Evolutionary conservation across 2,797 vertebrate species (phyloP).

Genomic region (Champsocephalus gunnari): DNA sequence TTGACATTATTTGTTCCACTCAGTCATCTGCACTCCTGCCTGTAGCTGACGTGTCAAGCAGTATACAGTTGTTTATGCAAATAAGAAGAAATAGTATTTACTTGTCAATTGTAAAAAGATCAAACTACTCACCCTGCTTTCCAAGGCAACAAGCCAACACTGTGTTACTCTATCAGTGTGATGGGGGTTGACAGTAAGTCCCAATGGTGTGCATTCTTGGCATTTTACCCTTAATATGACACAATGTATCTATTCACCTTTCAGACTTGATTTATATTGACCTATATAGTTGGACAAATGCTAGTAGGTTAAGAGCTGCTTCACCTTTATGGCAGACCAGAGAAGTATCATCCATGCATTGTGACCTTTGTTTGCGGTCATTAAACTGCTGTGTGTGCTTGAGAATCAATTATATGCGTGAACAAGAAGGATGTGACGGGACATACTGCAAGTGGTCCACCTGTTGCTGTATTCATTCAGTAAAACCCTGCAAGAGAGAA

Average conservation of each 20-base stretch:
- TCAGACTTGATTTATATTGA: conserved; percentile 68
- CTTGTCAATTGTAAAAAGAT: conserved; percentile 30
- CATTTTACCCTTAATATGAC: conserved; percentile 72
- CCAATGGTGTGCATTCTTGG: conserved; percentile 64
- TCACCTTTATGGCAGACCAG: conserved; percentile 49
- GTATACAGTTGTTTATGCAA: conserved; percentile 53
- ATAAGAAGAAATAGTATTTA: conserved; percentile 52
- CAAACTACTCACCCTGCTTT: conserved; percentile 23
- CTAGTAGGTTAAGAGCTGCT: conserved; percentile 63
- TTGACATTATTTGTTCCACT: conserved; percentile 53
- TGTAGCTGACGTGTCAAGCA: conserved; percentile 45
- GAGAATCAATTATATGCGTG: conserved; percentile 14
- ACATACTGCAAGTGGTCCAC: not conserved
- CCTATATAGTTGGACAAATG: conserved; percentile 64
- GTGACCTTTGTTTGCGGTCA: conserved; percentile 57
- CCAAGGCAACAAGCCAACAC: conserved; percentile 57
- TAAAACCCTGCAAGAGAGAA: not conserved
- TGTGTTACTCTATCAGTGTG: conserved; percentile 62
- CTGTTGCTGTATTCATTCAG: conserved; percentile 19
- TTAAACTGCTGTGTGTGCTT: conserved; percentile 18
- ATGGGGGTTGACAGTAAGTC: conserved; percentile 70
- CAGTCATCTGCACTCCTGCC: conserved; percentile 45
- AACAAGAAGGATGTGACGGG: not conserved
- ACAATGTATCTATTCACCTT: conserved; percentile 61
- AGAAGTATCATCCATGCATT: conserved; percentile 33